These are phyloP conservation scores for Hemibagrus guttatus DNA, from an alignment of 2,797 vertebrate genomes.

Conservation along the genomic window DNA sequence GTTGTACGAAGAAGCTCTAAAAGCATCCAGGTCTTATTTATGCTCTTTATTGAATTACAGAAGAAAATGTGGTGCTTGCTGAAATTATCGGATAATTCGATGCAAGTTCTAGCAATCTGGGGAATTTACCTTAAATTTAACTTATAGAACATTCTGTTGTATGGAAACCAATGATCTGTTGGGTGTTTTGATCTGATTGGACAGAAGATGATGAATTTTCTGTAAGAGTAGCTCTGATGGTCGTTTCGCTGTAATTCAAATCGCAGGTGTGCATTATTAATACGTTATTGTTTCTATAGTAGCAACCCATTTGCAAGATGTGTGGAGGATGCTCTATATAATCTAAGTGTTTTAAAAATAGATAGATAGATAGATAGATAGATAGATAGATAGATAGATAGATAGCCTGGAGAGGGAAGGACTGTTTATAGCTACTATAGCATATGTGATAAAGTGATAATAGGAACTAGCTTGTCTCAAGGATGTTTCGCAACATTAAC, in stretches of 20 bases:
- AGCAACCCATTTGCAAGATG: neutral
- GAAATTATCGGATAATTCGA: neutral
- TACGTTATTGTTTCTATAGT: neutral
- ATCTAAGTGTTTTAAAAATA: neutral
- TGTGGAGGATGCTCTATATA: neutral
- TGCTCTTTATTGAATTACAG: constrained; percentile 1
- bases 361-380: neutral
- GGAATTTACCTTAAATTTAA: neutral
- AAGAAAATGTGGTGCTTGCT: neutral
- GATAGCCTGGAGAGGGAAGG: neutral
- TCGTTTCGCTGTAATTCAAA: neutral
- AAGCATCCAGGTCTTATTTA: constrained; percentile 17
- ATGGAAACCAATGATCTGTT: neutral
- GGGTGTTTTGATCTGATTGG: neutral
- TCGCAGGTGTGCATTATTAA: neutral
- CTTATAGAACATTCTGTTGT: neutral
- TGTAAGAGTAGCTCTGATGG: neutral
- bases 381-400: no score
- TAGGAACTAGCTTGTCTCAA: neutral
- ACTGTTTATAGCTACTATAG: neutral
- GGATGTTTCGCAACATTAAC: neutral
- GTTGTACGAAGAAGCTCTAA: neutral
- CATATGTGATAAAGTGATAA: neutral
- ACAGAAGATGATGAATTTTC: neutral
- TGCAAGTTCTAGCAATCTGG: neutral